Conservation (phyloP, 2,113 vertebrate genomes). For the Platysteira castanea region DNA sequence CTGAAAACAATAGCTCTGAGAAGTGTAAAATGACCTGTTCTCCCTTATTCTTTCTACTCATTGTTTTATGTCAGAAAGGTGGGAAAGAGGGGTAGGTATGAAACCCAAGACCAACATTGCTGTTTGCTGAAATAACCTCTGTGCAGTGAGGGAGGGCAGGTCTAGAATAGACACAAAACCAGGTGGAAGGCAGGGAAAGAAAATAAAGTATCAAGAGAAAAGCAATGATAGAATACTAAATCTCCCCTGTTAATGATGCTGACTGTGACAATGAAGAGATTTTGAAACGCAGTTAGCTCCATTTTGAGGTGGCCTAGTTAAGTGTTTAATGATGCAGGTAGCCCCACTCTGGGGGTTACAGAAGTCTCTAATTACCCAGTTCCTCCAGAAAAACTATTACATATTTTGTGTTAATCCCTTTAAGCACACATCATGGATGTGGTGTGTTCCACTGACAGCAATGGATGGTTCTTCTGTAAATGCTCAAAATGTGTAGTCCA, state of each 20-base stretch:
- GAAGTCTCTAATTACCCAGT: not conserved
- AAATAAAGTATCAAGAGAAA: not conserved
- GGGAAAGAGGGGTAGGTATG: not conserved
- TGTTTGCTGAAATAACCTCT: not conserved
- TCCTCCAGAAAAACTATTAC: not conserved
- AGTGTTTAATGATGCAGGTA: constrained; percentile 22
- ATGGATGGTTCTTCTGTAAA: not conserved
- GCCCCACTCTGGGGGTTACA: not conserved
- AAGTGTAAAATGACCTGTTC: not conserved
- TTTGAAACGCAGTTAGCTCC: constrained; percentile 8
- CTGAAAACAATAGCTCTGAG: not conserved
- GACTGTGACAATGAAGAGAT: not conserved
- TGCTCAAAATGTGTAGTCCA: not conserved
- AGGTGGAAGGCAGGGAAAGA: not conserved
- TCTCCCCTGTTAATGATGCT: not conserved
- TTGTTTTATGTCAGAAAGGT: not conserved
- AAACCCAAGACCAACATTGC: not conserved
- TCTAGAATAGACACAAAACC: not conserved
- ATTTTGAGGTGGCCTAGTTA: constrained; percentile 4
- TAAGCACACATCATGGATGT: not conserved
- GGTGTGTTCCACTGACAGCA: not conserved
- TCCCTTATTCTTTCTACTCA: not conserved
- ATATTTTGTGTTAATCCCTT: not conserved
- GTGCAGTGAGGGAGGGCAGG: not conserved
- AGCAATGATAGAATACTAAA: not conserved